These are phyloP conservation scores for Dendropsophus ebraccatus DNA, from an alignment of 2,113 vertebrate genomes.

Conservation along the genomic window DNA sequence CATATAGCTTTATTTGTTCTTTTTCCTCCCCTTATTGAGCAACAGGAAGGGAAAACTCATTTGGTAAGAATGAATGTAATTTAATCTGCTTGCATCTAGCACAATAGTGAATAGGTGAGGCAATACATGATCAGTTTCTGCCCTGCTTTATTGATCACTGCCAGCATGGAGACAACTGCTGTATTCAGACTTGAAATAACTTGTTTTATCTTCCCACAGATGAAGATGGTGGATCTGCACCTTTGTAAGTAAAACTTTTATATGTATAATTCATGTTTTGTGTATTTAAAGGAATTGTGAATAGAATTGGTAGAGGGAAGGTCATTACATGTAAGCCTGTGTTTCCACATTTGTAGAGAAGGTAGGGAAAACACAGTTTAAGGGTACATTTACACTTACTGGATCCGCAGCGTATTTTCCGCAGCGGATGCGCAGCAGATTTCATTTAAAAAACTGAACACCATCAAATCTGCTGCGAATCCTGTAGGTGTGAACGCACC, in stretches of 20 bases:
- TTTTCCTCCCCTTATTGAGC: not conserved
- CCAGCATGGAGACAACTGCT: slow-evolving; percentile 8
- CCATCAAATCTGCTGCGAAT: no score
- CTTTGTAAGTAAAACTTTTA: slow-evolving; percentile 83
- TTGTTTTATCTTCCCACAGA: slow-evolving; percentile 70
- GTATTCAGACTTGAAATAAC: not conserved
- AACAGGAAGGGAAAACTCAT: slow-evolving; percentile 18
- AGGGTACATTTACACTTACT: no score
- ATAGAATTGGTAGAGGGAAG: no score
- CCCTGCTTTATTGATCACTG: slow-evolving; percentile 8
- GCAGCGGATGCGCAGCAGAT: no score
- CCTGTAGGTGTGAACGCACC: no score
- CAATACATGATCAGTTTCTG: not conserved
- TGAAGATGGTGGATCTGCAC: slow-evolving; percentile 90
- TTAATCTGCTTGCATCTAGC: slow-evolving; percentile 54
- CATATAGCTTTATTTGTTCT: not conserved
- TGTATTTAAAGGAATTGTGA: no score
- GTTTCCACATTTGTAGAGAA: no score
- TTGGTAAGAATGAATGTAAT: slow-evolving; percentile 46
- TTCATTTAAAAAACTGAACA: no score
- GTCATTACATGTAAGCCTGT: no score
- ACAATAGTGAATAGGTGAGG: not conserved
- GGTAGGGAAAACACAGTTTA: no score
- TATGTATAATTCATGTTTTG: no score
- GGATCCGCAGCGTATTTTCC: no score